Percentiles rank a stretch among this genome's conserved stretches.
These are phyloP conservation scores for Acrocephalus scirpaceus DNA, from an alignment of 2,797 vertebrate genomes.

Conservation along the genomic window DNA sequence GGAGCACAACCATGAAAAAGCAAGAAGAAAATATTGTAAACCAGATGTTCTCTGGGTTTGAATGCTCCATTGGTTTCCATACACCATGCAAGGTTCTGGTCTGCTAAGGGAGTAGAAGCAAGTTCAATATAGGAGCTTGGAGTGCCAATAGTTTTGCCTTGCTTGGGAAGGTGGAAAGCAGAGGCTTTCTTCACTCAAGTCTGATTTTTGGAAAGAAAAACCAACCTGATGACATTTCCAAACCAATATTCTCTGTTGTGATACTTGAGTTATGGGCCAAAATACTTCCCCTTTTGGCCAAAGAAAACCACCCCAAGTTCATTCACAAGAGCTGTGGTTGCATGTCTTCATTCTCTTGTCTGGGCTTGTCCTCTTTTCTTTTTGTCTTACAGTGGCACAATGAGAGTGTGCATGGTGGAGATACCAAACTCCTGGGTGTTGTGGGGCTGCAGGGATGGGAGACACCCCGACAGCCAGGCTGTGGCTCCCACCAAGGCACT, in stretches of 20 bases:
- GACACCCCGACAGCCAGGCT: background rate
- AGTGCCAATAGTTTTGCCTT: background rate
- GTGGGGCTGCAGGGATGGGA: background rate
- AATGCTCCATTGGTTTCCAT: constrained; percentile 50
- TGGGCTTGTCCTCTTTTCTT: fast-evolving
- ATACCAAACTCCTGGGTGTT: background rate
- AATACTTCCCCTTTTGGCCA: background rate
- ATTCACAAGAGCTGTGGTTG: background rate
- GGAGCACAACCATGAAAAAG: constrained; percentile 24
- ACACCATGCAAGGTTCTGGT: constrained; percentile 28
- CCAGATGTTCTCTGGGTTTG: constrained; percentile 47
- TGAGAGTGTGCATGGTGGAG: background rate
- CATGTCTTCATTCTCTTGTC: background rate
- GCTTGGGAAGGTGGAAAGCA: background rate
- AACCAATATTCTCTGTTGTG: background rate
- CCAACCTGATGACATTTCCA: background rate
- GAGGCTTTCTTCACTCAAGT: background rate
- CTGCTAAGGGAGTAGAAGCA: constrained; percentile 16
- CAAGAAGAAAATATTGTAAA: constrained; percentile 6
- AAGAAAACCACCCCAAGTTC: background rate
- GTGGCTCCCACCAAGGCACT: background rate
- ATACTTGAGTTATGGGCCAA: background rate
- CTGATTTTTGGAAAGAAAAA: background rate
- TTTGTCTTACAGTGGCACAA: background rate
- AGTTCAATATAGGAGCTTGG: background rate